Conservation (phyloP, 1,140 invertebrate genomes). For the Drosophila cardini region DNA sequence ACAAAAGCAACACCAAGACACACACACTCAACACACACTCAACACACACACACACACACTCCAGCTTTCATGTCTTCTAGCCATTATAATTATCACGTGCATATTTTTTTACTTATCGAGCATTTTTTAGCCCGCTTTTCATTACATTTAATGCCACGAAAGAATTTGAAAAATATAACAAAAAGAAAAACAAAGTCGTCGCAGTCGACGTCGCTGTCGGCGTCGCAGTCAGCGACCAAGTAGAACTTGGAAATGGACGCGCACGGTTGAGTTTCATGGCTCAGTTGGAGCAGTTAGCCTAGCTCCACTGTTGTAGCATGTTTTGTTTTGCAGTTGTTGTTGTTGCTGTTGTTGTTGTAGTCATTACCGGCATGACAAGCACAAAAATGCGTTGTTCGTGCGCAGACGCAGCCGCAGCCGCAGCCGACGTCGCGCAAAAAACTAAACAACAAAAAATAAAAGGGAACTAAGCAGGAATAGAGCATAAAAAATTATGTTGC, state of each 20-base stretch:
- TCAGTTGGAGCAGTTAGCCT: constrained; percentile 76
- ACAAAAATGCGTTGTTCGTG: constrained; percentile 79
- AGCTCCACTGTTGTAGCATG: constrained; percentile 73
- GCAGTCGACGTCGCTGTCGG: background rate
- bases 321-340: constrained; percentile 49
- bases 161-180: constrained; percentile 82
- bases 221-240: constrained; percentile 24
- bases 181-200: constrained; percentile 38
- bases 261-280: constrained; percentile 82
- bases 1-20: constrained; percentile 32
- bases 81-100: constrained; percentile 77
- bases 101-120: constrained; percentile 55
- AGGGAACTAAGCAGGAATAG: constrained; percentile 6
- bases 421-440: constrained; percentile 48
- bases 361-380: constrained; percentile 84
- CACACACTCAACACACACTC: constrained; percentile 7
- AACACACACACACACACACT: constrained; percentile 10
- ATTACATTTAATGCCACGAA: constrained; percentile 82
- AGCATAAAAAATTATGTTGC: constrained; percentile 58
- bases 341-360: constrained; percentile 53
- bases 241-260: constrained; percentile 66
- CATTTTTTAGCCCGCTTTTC: constrained; percentile 77
- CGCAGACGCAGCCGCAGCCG: constrained; percentile 70
- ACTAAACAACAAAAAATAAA: constrained; percentile 21
- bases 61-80: constrained; percentile 68